Evolutionary conservation across 2,113 vertebrate genomes (phyloP), one percentile per base, ranked within the genome.

Genomic region (Apteryx owenii): DNA sequence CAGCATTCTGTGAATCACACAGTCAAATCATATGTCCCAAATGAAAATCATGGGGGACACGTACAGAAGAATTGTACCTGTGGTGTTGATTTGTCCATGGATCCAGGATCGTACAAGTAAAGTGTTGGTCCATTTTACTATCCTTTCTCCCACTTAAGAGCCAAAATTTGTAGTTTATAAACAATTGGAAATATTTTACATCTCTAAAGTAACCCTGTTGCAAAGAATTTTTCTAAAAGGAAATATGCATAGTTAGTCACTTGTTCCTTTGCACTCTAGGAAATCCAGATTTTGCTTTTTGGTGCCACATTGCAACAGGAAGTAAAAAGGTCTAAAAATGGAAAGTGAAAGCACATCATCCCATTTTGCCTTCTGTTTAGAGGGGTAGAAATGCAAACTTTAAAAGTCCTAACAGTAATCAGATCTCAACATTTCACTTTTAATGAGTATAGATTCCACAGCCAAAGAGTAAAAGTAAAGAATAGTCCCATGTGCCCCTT

Each of bases 371-470:
- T 86, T 85, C 82, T 4, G 0, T 77, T 85, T 58, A 54, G 28
- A 28, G 62, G 60, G 26, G 53, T 25, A 73, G 66, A 93, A 93
- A 95, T 42, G 28, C 76, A 86, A 60, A 33, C 28, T 84, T 88
- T 70, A 29, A 71, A 78, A 86, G 76, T 61, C 88, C 46, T 66
- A 85, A 81, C 7, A 81, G 31, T 65, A 70, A 92, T 88, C 91
- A 91, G 36, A 91, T 61, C 80, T 95, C 90, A 85, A 7, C 77
- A 81, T 97, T 85, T 87, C 87, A 26, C 85, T 94, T 81, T 85
- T 95, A 95, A 96, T 94, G 91, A 91, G 84, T 60, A 73, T 46
- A 85, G 85, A 93, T 83, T 96, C 91, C 91, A 95, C 89, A 91
- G 95, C 75, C 88, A 92, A 72, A 80, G 71, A 93, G 51, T 78